Percentiles rank a stretch among this genome's conserved stretches.
phyloP scores from a whole-genome alignment of 1,140 invertebrate species.

The Drosophila ercepeae region DNA sequence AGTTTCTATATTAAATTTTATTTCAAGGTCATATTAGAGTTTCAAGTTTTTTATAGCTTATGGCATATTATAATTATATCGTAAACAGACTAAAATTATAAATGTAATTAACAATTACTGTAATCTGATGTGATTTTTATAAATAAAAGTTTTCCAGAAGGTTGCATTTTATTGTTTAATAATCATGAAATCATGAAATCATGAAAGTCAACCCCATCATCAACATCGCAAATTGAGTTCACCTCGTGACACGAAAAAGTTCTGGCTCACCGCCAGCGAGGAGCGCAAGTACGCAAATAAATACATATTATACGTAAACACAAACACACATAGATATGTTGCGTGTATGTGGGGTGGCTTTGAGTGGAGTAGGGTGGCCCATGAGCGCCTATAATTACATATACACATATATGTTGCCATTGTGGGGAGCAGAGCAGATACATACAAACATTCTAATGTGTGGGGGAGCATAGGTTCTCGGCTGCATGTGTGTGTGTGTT shows the following conservation, averaged over 20 bases:
- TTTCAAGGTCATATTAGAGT: no score
- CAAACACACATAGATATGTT: conserved; percentile 3
- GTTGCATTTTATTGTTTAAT: no score
- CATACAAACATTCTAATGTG: background rate
- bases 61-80: no score
- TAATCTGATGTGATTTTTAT: no score
- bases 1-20: no score
- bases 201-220: no score
- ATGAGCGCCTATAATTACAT: conserved; percentile 47
- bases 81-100: no score
- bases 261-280: background rate
- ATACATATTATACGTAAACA: conserved; percentile 16
- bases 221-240: conserved; percentile 11
- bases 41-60: no score
- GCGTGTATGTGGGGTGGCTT: conserved; percentile 9
- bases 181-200: no score
- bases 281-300: conserved; percentile 10
- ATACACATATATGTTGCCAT: conserved; percentile 1
- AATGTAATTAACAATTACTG: no score
- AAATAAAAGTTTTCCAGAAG: no score
- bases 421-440: background rate
- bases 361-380: conserved; percentile 38
- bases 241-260: conserved; percentile 33
- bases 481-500: background rate
- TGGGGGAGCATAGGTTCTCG: background rate